A percentile compares a stretch with the other conserved stretches of the same genome.
phyloP scores from a whole-genome alignment of 2,113 vertebrate species.

The Phalacrocorax brasilianus region DNA sequence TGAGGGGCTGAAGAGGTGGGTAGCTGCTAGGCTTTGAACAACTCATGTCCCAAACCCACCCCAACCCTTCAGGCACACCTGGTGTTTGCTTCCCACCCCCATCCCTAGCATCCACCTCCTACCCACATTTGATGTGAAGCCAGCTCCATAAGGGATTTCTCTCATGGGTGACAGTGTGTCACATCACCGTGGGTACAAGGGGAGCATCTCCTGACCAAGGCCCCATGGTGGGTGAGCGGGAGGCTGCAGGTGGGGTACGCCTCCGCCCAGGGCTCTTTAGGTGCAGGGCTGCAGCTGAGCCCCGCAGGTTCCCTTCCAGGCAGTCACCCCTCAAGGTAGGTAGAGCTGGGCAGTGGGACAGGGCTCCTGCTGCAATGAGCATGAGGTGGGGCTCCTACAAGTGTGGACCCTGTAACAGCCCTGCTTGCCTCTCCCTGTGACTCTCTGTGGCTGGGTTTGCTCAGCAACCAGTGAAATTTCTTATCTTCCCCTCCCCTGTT shows the following conservation, averaged over 20 bases:
- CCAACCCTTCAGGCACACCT: background rate
- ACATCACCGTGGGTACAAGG: background rate
- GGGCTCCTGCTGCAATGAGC: background rate
- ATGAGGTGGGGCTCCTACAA: background rate
- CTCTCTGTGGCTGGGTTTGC: background rate
- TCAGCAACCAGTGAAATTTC: background rate
- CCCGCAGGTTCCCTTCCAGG: background rate
- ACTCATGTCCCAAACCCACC: background rate
- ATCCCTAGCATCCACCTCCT: background rate
- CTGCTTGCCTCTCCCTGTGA: background rate
- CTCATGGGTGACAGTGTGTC: background rate
- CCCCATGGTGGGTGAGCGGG: background rate
- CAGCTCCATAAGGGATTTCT: background rate
- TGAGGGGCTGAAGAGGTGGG: background rate
- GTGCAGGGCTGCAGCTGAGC: background rate
- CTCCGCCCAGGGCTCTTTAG: background rate
- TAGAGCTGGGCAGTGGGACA: background rate
- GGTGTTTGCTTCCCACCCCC: background rate
- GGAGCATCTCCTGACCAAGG: background rate
- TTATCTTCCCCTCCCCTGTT: background rate
- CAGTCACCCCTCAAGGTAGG: background rate
- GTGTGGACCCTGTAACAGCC: background rate
- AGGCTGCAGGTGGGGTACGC: background rate
- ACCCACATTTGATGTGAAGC: background rate
- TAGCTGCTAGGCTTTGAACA: background rate